Base-by-base conservation (phyloP, 1,140 invertebrate species). In the Calephelis virginiensis region DNA sequence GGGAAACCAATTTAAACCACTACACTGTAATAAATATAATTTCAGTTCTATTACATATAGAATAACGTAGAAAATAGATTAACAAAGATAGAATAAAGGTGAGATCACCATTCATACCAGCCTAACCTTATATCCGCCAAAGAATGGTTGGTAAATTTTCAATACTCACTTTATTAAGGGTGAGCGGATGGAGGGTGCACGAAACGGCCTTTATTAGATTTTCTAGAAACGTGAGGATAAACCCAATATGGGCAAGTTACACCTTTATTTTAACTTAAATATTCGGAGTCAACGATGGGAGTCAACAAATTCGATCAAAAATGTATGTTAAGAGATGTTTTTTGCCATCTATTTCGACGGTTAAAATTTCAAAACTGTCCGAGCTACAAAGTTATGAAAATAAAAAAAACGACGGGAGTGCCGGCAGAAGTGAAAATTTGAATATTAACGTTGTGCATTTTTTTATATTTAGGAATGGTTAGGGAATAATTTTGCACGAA, bases 61-160 rank as follows among this genome's bases (percentile, higher is more conserved):
- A 71, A 73, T 82, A 72, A 73, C 68, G 71, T 66, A 47, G 73
- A 65, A 76, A 56, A 56, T 56, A 6, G 0, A 6, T 37, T 6
- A 17, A 77, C 82, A 10, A n/a, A 38, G 53, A 45, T 45, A 38
- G 11, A 63, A 62, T 80, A 80, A 78, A 81, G 74, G 83, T 80
- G 71, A 77, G 75, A 81, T 81, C 77, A 77, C 80, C 80, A 82
- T 87, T 83, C 77, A 82, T 80, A 72, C 73, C 65, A 73, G 77
- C 69, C 81, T 89, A 91, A 91, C 88, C 86, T 90, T 89, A 90
- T 91, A 90, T 86, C 83, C 85, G 79, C 77, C 80, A 77, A 84
- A 92, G 86, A 91, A 92, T 91, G 88, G 86, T 90, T 87, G 89
- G 88, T 91, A 92, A 91, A 92, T 92, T 91, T 91, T 92, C 91